A percentile compares a stretch with the other conserved stretches of the same genome.
These are phyloP conservation scores for Botrylloides violaceus DNA, from an alignment of 23 tunicate genomes.

Conservation along the genomic window DNA sequence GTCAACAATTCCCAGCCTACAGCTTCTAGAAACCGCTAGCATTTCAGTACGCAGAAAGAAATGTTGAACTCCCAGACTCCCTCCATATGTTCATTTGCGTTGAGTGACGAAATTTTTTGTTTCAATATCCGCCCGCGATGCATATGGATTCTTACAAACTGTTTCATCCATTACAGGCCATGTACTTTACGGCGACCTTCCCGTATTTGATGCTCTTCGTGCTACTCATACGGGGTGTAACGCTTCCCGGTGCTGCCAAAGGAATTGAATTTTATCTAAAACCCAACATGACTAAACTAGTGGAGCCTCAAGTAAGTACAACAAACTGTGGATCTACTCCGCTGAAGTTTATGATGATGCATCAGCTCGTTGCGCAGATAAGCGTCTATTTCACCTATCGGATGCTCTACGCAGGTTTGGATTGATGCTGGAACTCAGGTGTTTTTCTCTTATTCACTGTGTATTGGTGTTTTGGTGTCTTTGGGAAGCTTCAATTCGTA, in stretches of 20 bases:
- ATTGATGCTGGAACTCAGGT: slow-evolving; percentile 98
- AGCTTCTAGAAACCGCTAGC: no score
- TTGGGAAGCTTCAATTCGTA: slow-evolving; percentile 91
- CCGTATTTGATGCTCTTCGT: slow-evolving; percentile 92
- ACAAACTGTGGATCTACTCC: neutral
- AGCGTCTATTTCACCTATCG: neutral
- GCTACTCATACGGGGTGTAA: slow-evolving; percentile 82
- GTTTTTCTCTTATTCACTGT: slow-evolving; percentile 86
- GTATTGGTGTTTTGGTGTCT: slow-evolving; percentile 92
- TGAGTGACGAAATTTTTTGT: no score
- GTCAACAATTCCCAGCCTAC: no score
- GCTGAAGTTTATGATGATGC: neutral
- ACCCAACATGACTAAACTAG: slow-evolving; percentile 90
- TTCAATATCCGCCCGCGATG: no score
- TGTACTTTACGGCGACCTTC: slow-evolving; percentile 97
- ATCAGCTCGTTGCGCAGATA: neutral
- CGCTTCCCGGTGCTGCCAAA: slow-evolving; percentile 92
- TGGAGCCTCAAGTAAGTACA: slow-evolving; percentile 69
- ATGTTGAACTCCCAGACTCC: no score
- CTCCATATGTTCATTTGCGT: no score
- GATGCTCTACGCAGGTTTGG: slow-evolving; percentile 56
- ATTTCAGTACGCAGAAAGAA: no score
- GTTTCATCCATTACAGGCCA: slow-evolving; percentile 57
- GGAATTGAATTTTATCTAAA: slow-evolving; percentile 92
- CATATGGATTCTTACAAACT: no score